A percentile compares a stretch with the other conserved stretches of the same genome.
Evolutionary conservation across 2,797 vertebrate species (phyloP).

Genomic region (Sarcoramphus papa): DNA sequence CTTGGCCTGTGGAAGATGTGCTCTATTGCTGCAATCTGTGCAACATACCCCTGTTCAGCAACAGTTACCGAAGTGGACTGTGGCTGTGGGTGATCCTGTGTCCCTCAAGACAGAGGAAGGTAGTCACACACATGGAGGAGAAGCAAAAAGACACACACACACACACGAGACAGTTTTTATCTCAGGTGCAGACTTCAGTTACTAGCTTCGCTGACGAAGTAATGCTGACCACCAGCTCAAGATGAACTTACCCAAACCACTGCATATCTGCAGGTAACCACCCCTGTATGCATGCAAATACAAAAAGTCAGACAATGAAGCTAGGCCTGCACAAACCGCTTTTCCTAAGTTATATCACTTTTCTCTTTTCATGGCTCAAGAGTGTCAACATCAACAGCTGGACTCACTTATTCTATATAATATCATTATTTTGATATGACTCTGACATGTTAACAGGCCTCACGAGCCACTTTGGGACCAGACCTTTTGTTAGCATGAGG

Average conservation of each 20-base stretch:
- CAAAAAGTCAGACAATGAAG: background rate
- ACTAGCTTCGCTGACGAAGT: background rate
- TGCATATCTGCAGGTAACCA: background rate
- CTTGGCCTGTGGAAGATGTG: background rate
- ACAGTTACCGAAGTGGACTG: accelerated
- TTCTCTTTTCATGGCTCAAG: background rate
- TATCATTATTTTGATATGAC: conserved; percentile 8
- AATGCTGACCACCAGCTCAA: background rate
- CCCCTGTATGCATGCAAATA: background rate
- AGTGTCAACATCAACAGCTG: background rate
- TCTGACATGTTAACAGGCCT: conserved; percentile 5
- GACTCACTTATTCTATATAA: background rate
- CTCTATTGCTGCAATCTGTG: background rate
- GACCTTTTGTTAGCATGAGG: background rate
- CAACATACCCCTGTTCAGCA: background rate
- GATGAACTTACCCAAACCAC: background rate
- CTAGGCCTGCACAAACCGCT: background rate
- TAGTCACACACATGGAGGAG: background rate
- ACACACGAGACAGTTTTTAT: background rate
- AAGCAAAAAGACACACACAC: background rate
- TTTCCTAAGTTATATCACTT: background rate
- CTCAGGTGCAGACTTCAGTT: background rate
- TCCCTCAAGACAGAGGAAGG: background rate
- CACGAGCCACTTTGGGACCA: background rate
- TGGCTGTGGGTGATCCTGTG: background rate